phyloP scores from a whole-genome alignment of 2,888 invertebrate species.

The Lasioglossum calceatum region DNA sequence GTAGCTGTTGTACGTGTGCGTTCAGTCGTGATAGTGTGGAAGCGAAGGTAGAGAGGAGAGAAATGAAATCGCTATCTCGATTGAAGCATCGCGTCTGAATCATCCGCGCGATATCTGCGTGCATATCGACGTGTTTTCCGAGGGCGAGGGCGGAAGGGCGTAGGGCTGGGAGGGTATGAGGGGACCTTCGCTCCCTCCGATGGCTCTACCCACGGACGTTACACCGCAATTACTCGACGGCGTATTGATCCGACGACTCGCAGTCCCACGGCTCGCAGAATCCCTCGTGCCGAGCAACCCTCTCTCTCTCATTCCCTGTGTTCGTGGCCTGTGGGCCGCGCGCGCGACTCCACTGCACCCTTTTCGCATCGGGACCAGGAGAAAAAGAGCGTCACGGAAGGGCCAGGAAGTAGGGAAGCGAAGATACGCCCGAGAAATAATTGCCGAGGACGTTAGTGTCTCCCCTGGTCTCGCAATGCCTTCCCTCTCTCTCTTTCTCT shows the following conservation, averaged over 20 bases:
- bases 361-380: constrained; percentile 57
- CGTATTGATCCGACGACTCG: constrained; percentile 73
- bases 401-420: constrained; percentile 39
- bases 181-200: constrained; percentile 59
- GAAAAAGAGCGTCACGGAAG: constrained; percentile 53
- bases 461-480: background rate
- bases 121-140: constrained; percentile 66
- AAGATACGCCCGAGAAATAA: constrained; percentile 23
- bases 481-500: background rate
- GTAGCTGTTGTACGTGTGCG: background rate
- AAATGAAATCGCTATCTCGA: constrained; percentile 51
- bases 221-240: constrained; percentile 72
- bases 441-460: background rate
- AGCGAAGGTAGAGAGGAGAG: constrained; percentile 9
- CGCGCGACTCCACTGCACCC: constrained; percentile 48
- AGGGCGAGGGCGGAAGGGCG: background rate
- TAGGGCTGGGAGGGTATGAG: background rate
- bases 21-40: background rate
- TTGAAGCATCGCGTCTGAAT: constrained; percentile 52
- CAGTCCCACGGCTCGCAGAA: constrained; percentile 73
- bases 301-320: constrained; percentile 28
- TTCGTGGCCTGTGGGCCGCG: background rate
- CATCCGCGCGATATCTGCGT: constrained; percentile 57
- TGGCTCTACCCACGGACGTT: constrained; percentile 68
- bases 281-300: constrained; percentile 66